phyloP scores from a whole-genome alignment of 2,113 vertebrate genomes.

The Acinonyx jubatus region DNA sequence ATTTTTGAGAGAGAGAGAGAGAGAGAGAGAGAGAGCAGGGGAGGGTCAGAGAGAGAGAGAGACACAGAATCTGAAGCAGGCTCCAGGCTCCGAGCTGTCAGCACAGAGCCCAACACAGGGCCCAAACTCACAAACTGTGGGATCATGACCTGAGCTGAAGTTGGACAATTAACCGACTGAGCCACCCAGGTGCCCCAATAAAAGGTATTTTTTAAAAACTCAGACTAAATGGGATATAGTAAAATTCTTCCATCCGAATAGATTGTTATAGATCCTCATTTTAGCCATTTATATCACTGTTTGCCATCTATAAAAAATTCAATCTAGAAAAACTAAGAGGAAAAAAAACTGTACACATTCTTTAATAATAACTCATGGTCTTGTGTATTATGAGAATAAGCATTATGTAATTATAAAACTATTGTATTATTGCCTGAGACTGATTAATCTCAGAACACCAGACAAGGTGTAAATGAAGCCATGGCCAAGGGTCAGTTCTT shows the following conservation, averaged over 20 bases:
- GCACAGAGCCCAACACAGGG: no score
- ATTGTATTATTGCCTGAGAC: background rate
- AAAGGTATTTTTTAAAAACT: conserved; percentile 31
- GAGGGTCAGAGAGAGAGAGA: no score
- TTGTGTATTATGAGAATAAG: background rate
- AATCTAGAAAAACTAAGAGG: background rate
- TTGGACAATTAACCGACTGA: no score
- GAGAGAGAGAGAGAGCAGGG: no score
- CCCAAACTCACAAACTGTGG: no score
- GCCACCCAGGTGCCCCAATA: background rate
- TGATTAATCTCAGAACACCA: conserved; percentile 31
- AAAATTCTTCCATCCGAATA: background rate
- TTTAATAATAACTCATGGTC: background rate
- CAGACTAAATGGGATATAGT: background rate
- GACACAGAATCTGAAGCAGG: no score
- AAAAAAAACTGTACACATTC: background rate
- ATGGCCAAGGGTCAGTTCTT: background rate
- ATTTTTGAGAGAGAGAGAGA: no score
- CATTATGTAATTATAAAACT: background rate
- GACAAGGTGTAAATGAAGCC: background rate
- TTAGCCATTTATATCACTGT: background rate
- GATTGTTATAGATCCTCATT: background rate
- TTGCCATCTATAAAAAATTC: background rate
- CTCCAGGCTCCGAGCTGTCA: no score
- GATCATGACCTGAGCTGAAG: no score